Conservation (phyloP, 2,888 invertebrate genomes). For the Drosophila rellima region DNA sequence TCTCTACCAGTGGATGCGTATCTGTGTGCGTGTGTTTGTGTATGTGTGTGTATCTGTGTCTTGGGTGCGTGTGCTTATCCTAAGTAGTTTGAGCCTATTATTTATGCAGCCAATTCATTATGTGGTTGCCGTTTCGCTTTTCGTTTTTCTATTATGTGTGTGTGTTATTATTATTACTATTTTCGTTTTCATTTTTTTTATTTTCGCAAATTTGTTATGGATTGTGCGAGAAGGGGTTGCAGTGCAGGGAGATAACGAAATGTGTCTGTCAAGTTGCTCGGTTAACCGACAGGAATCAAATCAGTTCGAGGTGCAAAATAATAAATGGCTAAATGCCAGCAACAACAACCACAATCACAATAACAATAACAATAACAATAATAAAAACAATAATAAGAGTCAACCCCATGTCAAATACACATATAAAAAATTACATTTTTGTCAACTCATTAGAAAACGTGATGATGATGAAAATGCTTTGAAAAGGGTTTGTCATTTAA, state of each 20-base stretch:
- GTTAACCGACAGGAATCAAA: slow-evolving; percentile 49
- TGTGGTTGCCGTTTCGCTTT: slow-evolving; percentile 60
- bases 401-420: slow-evolving; percentile 50
- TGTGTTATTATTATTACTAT: slow-evolving; percentile 27
- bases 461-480: slow-evolving; percentile 43
- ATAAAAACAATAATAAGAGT: slow-evolving; percentile 2
- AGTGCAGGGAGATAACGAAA: slow-evolving; percentile 2
- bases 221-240: slow-evolving; percentile 44
- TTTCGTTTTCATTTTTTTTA: slow-evolving; percentile 10
- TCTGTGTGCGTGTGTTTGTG: neutral
- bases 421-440: slow-evolving; percentile 63
- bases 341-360: slow-evolving; percentile 20
- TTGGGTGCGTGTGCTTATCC: slow-evolving; percentile 58
- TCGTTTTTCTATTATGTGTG: slow-evolving; percentile 36
- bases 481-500: slow-evolving; percentile 66
- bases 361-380: neutral
- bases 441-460: slow-evolving; percentile 67
- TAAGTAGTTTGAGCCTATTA: slow-evolving; percentile 74
- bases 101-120: slow-evolving; percentile 78
- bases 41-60: slow-evolving; percentile 32
- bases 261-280: slow-evolving; percentile 45
- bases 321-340: slow-evolving; percentile 54
- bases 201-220: slow-evolving; percentile 52
- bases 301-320: slow-evolving; percentile 58
- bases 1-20: neutral